Percentiles rank a stretch among this genome's conserved stretches.
phyloP scores from a whole-genome alignment of 2,888 invertebrate genomes.

The Stramonita haemastoma region DNA sequence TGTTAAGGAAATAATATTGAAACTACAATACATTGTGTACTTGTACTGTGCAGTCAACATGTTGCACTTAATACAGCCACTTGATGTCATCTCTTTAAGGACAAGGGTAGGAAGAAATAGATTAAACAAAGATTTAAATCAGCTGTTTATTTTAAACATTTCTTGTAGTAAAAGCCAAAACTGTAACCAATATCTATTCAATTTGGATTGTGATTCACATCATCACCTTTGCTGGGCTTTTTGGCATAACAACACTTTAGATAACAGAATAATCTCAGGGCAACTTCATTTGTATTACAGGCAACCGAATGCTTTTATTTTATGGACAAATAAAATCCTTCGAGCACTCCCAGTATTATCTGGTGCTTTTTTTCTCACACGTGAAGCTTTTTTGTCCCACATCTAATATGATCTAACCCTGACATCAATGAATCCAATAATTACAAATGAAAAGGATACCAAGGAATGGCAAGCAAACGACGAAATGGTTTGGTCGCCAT shows the following conservation, averaged over 20 bases:
- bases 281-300: too few relatives aligned
- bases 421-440: neutral
- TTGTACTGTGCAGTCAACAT: neutral
- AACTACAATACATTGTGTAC: neutral
- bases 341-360: neutral
- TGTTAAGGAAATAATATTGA: neutral
- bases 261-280: neutral
- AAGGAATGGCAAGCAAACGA: neutral
- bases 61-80: neutral
- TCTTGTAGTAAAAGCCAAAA: neutral
- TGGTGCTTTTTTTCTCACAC: neutral
- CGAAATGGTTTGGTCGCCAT: constrained; percentile 15
- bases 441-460: constrained; percentile 5
- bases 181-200: neutral
- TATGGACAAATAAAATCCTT: neutral
- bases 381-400: neutral
- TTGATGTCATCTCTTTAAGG: neutral
- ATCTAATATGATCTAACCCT: neutral
- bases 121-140: neutral
- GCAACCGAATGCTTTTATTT: neutral
- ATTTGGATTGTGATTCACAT: neutral
- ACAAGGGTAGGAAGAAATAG: neutral
- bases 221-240: neutral
- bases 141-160: neutral
- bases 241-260: neutral